Percentiles rank a stretch among this genome's conserved stretches.
Evolutionary conservation across 2,888 invertebrate genomes (phyloP).

Genomic region (Idaea dimidiata): DNA sequence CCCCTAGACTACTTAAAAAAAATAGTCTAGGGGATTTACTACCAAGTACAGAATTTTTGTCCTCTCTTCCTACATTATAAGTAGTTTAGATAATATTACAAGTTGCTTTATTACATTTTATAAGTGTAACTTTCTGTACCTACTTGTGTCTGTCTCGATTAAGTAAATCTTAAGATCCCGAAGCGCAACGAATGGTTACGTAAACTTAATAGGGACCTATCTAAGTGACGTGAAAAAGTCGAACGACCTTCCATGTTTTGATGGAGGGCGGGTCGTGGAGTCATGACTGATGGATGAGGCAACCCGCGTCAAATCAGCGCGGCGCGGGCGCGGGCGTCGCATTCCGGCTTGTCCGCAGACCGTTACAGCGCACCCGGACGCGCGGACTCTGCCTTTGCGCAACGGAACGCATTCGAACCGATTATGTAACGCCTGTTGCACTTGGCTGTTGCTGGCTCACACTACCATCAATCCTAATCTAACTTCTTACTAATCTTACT

Average conservation of each 20-base stretch:
- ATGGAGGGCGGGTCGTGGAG: conserved; percentile 5
- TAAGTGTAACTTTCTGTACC: no score
- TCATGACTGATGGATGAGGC: conserved; percentile 49
- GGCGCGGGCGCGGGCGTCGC: conserved; percentile 39
- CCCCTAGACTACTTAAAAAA: no score
- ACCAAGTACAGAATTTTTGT: no score
- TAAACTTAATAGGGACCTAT: conserved; percentile 26
- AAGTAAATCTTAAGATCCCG: neutral
- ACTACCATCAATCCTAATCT: conserved; percentile 35
- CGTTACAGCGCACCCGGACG: conserved; percentile 54
- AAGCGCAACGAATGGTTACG: conserved; percentile 18
- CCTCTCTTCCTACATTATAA: no score
- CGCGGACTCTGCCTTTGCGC: conserved; percentile 70
- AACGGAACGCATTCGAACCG: conserved; percentile 63
- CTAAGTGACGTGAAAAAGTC: conserved; percentile 21
- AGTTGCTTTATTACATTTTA: no score
- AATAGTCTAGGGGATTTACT: no score
- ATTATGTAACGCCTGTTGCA: conserved; percentile 65
- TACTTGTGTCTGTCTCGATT: no score
- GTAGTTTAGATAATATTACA: no score
- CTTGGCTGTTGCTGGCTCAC: conserved; percentile 36
- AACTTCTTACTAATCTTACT: neutral
- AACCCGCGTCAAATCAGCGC: conserved; percentile 71
- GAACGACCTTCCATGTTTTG: conserved; percentile 28
- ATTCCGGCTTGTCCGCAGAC: conserved; percentile 72